Evolutionary conservation across 2,113 vertebrate genomes (phyloP).

Genomic region (Megalops atlanticus): DNA sequence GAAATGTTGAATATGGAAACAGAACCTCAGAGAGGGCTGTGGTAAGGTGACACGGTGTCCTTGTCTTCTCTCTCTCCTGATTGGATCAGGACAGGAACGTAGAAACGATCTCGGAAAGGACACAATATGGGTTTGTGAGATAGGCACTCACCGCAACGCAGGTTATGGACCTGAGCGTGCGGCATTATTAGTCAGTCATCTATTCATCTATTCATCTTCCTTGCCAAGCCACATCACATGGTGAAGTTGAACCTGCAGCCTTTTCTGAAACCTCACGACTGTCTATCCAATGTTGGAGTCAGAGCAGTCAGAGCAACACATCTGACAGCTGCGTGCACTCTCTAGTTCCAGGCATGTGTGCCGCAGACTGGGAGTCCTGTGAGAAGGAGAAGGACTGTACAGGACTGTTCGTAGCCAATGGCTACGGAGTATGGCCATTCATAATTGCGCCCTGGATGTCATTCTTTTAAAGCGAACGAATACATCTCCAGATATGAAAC

Average conservation of each 20-base stretch:
- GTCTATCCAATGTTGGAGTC: background rate
- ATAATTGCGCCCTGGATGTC: background rate
- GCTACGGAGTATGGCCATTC: too few species aligned
- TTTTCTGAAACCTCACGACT: background rate
- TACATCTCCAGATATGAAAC: background rate
- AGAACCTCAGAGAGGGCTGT: background rate
- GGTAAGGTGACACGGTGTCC: background rate
- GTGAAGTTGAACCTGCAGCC: background rate
- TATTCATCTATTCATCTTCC: too few species aligned
- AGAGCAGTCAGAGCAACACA: background rate
- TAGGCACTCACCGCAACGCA: too few species aligned
- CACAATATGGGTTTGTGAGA: background rate
- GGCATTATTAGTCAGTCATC: too few species aligned
- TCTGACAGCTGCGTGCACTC: background rate
- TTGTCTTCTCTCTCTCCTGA: too few species aligned
- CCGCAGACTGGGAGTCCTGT: background rate
- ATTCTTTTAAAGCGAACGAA: background rate
- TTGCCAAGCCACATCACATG: background rate
- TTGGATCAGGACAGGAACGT: background rate
- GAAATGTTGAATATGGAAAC: background rate
- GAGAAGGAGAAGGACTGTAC: background rate
- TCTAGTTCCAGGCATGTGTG: background rate
- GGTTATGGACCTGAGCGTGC: too few species aligned
- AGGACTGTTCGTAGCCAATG: background rate
- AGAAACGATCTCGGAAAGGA: background rate